Percentiles rank a stretch among this genome's conserved stretches.
These are phyloP conservation scores for Trichoplusia ni DNA, from an alignment of 1,140 invertebrate species.

Conservation along the genomic window DNA sequence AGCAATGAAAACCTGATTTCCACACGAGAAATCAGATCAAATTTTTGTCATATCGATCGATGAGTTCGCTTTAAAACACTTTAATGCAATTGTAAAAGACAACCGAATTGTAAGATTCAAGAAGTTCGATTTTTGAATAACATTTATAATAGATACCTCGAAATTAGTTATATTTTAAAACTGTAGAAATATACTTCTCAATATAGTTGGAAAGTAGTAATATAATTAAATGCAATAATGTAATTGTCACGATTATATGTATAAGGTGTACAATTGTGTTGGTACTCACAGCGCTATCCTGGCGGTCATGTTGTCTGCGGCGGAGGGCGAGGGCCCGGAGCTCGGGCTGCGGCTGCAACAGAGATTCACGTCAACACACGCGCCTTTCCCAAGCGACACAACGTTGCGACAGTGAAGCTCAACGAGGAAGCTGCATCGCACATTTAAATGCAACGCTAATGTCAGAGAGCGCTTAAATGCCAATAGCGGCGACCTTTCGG, in stretches of 20 bases:
- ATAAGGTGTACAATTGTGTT: constrained; percentile 1
- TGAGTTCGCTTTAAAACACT: neutral
- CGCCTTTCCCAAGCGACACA: constrained; percentile 75
- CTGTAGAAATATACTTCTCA: neutral
- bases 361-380: constrained; percentile 73
- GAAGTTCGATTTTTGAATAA: too few species aligned
- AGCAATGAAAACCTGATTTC: constrained; percentile 75
- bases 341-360: constrained; percentile 72
- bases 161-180: too few species aligned
- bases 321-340: constrained; percentile 45
- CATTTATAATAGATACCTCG: too few species aligned
- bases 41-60: constrained; percentile 51
- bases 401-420: constrained; percentile 75
- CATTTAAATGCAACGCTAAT: constrained; percentile 79
- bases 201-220: neutral
- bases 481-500: constrained; percentile 78
- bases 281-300: constrained; percentile 70
- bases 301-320: constrained; percentile 55
- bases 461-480: constrained; percentile 79
- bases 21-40: constrained; percentile 72
- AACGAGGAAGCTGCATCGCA: constrained; percentile 78
- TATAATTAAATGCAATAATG: neutral
- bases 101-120: neutral
- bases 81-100: neutral
- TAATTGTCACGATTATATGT: constrained; percentile 16